Evolutionary conservation across 2,113 vertebrate genomes (phyloP), one percentile per base, ranked within the genome.

Genomic region (Labrus mixtus): DNA sequence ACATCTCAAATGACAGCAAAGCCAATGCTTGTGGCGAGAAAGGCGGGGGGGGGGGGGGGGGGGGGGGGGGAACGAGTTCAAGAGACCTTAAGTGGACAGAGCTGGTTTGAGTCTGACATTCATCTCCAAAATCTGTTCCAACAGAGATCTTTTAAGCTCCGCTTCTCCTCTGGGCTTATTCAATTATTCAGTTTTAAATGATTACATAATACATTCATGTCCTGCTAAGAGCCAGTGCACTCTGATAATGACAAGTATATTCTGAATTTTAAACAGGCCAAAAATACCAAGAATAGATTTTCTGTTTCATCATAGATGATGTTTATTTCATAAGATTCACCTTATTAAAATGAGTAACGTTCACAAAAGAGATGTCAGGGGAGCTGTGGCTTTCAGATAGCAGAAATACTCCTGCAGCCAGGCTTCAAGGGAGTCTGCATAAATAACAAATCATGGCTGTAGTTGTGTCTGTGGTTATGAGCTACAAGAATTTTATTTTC

Each of bases 101-200:
- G 29, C 29, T 33, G 29, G 3, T 33, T 33, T 33, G 29, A 33
- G 29, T 33, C 29, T 33, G 4, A 33, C 29, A 33, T 33, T 33
- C 29, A 6, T 43, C 12, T 43, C 41, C 12, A 43, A 11, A 43
- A 43, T 43, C 3, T 57, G 69, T 61, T 90, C 79, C 68, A 78
- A 79, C 75, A 75, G 64, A 74, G 76, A 54, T 75, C 59, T 61
- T 71, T 80, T 78, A 81, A 87, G 60, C 80, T 25, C 39, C 4
- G 10, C 54, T 74, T 71, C 81, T 48, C 15, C 89, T 85, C 58
- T 54, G 84, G 88, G 65, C 82, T 68, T 59, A 92, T 86, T 91
- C 69, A 93, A 91, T 92, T 86, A 93, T 94, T 92, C 73, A 89
- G 87, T 83, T 84, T 73, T 92, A 85, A 93, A 91, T 91, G 68